phyloP scores from a whole-genome alignment of 2,888 invertebrate species.

The Linnaemya tessellans region DNA sequence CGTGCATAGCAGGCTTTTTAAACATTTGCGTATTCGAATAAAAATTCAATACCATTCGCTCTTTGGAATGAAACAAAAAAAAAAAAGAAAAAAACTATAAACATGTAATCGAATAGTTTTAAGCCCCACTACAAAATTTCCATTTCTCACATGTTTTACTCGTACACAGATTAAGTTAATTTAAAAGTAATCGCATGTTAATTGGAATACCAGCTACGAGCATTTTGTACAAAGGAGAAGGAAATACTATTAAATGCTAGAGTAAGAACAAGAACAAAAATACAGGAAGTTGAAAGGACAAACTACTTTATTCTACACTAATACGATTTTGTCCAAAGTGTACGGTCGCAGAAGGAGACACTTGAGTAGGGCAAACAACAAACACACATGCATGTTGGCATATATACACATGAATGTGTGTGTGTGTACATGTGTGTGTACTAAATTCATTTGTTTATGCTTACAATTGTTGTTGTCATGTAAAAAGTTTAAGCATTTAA shows the following conservation, averaged over 20 bases:
- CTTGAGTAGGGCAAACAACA: slow-evolving; percentile 2
- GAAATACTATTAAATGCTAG: background rate
- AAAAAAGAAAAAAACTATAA: too few species aligned
- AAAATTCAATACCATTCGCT: too few species aligned
- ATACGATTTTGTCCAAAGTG: slow-evolving; percentile 62
- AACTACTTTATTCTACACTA: slow-evolving; percentile 55
- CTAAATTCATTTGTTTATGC: background rate
- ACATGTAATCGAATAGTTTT: too few species aligned
- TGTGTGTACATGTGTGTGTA: background rate
- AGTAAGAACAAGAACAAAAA: background rate
- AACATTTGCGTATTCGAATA: too few species aligned
- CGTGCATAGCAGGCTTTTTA: too few species aligned
- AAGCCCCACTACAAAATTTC: too few species aligned
- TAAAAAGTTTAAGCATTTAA: slow-evolving; percentile 1
- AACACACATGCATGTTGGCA: background rate
- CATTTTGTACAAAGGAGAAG: background rate
- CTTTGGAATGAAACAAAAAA: too few species aligned
- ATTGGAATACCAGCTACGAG: slow-evolving; percentile 43
- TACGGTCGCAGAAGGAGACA: background rate
- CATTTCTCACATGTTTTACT: background rate
- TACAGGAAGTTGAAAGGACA: slow-evolving; percentile 15
- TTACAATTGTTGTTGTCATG: background rate
- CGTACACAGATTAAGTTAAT: slow-evolving; percentile 52
- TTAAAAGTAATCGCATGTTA: slow-evolving; percentile 68
- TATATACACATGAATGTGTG: too few species aligned